phyloP scores from a whole-genome alignment of 1,140 invertebrate genomes.

The Akabosia matsudoensis region DNA sequence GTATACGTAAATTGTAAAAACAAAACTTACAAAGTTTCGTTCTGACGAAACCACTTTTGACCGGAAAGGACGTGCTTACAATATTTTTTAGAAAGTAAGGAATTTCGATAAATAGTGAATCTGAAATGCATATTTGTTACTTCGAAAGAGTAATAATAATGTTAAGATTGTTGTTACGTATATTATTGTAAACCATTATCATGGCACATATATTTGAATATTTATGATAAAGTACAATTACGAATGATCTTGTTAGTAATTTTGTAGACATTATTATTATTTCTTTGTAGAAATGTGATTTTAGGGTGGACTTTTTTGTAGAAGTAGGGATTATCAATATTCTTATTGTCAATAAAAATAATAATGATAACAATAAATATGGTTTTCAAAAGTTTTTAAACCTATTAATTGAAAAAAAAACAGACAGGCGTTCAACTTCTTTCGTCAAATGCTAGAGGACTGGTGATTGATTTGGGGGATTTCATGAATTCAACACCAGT shows the following conservation, averaged over 20 bases:
- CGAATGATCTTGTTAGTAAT: constrained; percentile 25
- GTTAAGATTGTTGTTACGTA: constrained; percentile 7
- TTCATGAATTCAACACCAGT: no score
- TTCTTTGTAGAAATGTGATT: constrained; percentile 4
- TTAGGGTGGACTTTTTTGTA: constrained; percentile 8
- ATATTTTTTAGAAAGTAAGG: background rate
- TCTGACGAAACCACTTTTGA: no score
- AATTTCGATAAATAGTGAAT: background rate
- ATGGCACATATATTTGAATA: constrained; percentile 13
- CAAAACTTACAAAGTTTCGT: no score
- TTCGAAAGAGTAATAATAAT: background rate
- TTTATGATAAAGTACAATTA: constrained; percentile 24
- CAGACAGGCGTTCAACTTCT: no score
- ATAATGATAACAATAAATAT: background rate
- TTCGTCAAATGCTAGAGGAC: no score
- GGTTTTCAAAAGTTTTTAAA: background rate
- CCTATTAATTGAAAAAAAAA: no score
- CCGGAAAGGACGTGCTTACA: background rate
- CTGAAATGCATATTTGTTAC: constrained; percentile 21
- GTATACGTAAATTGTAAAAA: background rate
- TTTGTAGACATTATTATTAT: constrained; percentile 22
- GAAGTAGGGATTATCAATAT: constrained; percentile 5
- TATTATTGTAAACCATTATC: background rate
- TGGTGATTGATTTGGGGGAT: no score
- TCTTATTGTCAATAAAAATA: background rate